Base-by-base conservation (phyloP, 1,140 invertebrate species). In the Microplitis demolitor region DNA sequence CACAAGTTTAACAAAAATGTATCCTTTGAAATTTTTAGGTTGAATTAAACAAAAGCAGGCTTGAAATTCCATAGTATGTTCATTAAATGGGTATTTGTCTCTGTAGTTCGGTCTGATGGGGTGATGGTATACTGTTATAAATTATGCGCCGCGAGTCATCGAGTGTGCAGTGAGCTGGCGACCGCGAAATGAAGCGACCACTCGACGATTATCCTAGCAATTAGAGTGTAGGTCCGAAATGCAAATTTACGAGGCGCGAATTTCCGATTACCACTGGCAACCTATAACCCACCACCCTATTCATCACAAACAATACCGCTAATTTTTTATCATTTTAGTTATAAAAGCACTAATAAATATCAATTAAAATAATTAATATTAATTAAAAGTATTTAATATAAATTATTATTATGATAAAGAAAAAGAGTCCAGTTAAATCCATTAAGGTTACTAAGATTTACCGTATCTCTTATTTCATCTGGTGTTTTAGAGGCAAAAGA, bases 301-400 rank as follows among this genome's bases (percentile, higher is more conserved):
- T 45, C 39, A 45, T 45, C 39, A 45, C 39, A 45, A 45, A 45
- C 39, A 45, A 45, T 45, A 6, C 39, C 11, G 6, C 6, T 9
- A 9, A 45, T 45, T 45, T 9, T 45, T 45, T 45, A 9, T 45
- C 11, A 9, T 45, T 39, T 39, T 39, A 8, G 6, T 39, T 45
- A 3, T 6, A 3, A 11, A 45, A 6, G 11, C 0, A 11, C 14
- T 14, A 56, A 11, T 24, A 13, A 56, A 56, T n/a, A 6, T 16
- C 9, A 56, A 33, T 61, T 13, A 31, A 31, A 31, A 61, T 5
- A 4, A 61, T 33, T 61, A 13, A 61, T 61, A 16, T n/a, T n/a
- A n/a, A n/a, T n/a, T n/a, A n/a, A n/a, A 4, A 61, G 63, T 76
- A 68, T 74, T 78, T 80, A 77, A 80, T 81, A 79, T 80, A 74